Evolutionary conservation across 2,797 vertebrate species (phyloP), one percentile per base, ranked within the genome.

Genomic region (Cyclura pinguis): DNA sequence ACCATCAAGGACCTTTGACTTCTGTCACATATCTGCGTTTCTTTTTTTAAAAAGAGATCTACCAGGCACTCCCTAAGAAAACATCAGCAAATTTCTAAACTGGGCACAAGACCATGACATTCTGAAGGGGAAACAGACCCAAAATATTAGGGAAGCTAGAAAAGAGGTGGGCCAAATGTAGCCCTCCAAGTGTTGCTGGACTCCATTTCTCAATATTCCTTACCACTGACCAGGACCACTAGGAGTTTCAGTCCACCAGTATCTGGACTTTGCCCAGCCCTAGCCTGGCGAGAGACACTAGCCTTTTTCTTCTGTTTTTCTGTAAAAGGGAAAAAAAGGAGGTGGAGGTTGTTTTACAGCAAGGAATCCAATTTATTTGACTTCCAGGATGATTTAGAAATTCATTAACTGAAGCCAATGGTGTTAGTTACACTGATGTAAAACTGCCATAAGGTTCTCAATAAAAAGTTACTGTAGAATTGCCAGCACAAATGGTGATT

Each of bases 321-420:
- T 47, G 12, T 27, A 18, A 80, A 67, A 22, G 52, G 29, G 42
- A 4, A 47, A 69, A 57, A 35, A 50, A n/a, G 24, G 24, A 74
- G 52, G 35, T 7, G 16, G n/a, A 29, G 1, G 12, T 85, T 85
- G 24, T 85, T 38, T 78, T 85, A 6, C 38, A 85, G 73, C 14
- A 78, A 85, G 47, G 16, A 74, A 78, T 85, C 74, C 52, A 38
- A 55, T 90, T 89, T 81, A 35, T 81, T 81, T 74, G 42, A n/a
- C 77, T 55, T 86, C 52, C 64, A 80, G 13, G 64, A 32, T 86
- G 88, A 81, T 90, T 86, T 90, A 90, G 64, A 90, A 86, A 85
- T 85, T 90, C 84, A 86, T 90, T 90, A 85, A 27, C 12, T 42
- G 67, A 72, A 85, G 64, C 62, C 76, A 90, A 47, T 73, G 62